phyloP scores from a whole-genome alignment of 2,797 vertebrate species.

The Esox lucius region DNA sequence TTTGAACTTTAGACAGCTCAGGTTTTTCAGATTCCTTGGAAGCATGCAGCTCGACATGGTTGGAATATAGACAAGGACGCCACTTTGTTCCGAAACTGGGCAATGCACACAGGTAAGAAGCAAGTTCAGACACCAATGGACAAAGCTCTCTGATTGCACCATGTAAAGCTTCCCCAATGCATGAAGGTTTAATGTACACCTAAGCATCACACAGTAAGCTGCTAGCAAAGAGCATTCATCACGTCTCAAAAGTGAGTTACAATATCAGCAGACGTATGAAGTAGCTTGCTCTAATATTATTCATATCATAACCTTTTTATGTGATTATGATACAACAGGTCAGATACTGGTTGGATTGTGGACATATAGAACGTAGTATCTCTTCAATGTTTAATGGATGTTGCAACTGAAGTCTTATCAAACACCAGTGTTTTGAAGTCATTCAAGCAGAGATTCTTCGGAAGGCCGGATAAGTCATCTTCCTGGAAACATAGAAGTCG shows the following conservation, averaged over 20 bases:
- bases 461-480: background rate
- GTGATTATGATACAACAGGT: background rate
- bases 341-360: background rate
- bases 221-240: background rate
- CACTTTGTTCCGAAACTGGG: conserved; percentile 81
- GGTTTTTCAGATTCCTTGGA: conserved; percentile 83
- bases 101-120: conserved; percentile 78
- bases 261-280: background rate
- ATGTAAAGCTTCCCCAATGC: background rate
- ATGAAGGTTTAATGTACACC: background rate
- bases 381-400: background rate
- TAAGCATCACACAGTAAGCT: background rate
- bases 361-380: background rate
- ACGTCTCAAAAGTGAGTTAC: background rate
- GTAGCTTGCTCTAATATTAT: background rate
- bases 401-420: background rate
- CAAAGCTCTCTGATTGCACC: background rate
- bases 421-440: background rate
- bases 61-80: conserved; percentile 82
- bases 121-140: background rate
- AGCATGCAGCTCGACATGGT: conserved; percentile 79
- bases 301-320: no score
- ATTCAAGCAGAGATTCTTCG: no score
- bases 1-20: conserved; percentile 54
- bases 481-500: background rate